A percentile compares a stretch with the other conserved stretches of the same genome.
Evolutionary conservation across 2,888 invertebrate genomes (phyloP).

Genomic region (Polia nebulosa): DNA sequence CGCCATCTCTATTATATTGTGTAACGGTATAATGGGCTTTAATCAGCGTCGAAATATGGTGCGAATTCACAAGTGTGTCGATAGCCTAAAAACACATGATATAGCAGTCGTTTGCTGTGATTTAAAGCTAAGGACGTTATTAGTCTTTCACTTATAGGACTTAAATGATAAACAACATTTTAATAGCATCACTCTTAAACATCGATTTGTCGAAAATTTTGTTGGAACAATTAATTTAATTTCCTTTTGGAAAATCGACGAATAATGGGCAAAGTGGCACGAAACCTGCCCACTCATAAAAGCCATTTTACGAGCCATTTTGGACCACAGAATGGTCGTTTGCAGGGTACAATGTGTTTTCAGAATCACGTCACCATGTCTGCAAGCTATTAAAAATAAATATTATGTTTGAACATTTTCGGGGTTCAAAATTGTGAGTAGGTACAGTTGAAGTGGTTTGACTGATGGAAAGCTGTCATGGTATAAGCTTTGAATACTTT

Average conservation of each 20-base stretch:
- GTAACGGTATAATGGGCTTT: no score
- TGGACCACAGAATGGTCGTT: slow-evolving; percentile 82
- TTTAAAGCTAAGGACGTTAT: slow-evolving; percentile 27
- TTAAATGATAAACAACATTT: slow-evolving; percentile 13
- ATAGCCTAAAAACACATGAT: slow-evolving; percentile 4
- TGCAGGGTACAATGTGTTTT: slow-evolving; percentile 79
- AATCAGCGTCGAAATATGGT: no score
- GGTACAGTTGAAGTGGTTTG: slow-evolving; percentile 7
- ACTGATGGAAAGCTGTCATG: slow-evolving; percentile 3
- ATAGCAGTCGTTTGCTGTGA: slow-evolving; percentile 7
- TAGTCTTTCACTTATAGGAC: slow-evolving; percentile 10
- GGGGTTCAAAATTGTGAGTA: slow-evolving; percentile 37
- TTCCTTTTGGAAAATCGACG: slow-evolving; percentile 77
- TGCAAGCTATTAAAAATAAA: slow-evolving; percentile 73
- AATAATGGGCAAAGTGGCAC: slow-evolving; percentile 80
- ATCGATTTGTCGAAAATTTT: slow-evolving; percentile 49
- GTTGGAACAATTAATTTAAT: slow-evolving; percentile 80
- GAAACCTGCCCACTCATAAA: slow-evolving; percentile 85
- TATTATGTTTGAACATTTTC: slow-evolving; percentile 65
- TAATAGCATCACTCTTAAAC: slow-evolving; percentile 19
- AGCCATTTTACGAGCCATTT: slow-evolving; percentile 85
- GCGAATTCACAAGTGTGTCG: not conserved
- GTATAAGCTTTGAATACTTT: slow-evolving; percentile 19
- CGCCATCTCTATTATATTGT: no score
- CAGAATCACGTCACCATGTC: slow-evolving; percentile 70